Conservation (phyloP, 2,797 vertebrate genomes). For the Salarias fasciatus region DNA sequence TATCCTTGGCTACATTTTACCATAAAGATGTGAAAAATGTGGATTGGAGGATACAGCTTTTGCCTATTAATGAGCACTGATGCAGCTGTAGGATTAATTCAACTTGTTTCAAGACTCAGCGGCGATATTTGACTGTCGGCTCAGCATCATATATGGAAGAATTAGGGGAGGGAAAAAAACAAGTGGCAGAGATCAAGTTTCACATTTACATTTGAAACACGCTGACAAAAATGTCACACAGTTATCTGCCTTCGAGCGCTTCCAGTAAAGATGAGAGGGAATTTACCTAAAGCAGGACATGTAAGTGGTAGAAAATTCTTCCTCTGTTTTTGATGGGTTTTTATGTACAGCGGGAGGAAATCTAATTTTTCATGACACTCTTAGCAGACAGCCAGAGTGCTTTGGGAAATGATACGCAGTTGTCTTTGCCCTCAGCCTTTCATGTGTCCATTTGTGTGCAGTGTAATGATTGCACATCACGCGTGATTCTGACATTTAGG, state of each 20-base stretch:
- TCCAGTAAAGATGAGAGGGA: conserved; percentile 7
- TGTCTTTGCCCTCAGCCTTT: conserved; percentile 24
- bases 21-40: neutral
- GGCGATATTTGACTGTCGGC: neutral
- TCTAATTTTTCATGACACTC: conserved; percentile 45
- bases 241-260: conserved; percentile 20
- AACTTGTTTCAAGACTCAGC: neutral
- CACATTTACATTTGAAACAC: conserved; percentile 20
- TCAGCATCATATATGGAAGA: neutral
- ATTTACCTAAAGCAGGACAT: conserved; percentile 24
- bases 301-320: conserved; percentile 41
- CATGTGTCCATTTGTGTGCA: conserved; percentile 23
- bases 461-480: conserved; percentile 4
- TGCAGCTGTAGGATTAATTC: neutral
- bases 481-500: conserved; percentile 13
- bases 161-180: neutral
- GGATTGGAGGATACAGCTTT: too few relatives aligned
- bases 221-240: neutral
- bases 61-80: neutral
- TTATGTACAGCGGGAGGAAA: conserved; percentile 35
- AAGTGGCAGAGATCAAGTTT: neutral
- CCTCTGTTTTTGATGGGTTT: conserved; percentile 35
- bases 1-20: neutral
- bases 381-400: conserved; percentile 10
- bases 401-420: conserved; percentile 34